These are phyloP conservation scores for Danio aesculapii DNA, from an alignment of 2,797 vertebrate species.

Conservation along the genomic window DNA sequence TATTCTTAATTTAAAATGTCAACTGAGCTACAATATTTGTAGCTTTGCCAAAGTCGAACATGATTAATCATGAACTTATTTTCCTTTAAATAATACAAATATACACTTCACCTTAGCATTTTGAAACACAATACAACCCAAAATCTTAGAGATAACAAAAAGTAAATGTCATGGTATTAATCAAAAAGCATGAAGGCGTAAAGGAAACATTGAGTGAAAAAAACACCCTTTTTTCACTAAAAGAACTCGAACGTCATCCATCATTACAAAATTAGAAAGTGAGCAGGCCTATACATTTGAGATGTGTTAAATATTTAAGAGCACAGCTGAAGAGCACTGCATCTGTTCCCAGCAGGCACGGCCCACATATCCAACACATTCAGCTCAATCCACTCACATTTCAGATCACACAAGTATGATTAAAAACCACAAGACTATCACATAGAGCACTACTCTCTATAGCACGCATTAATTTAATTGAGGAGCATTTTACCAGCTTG, in stretches of 20 bases:
- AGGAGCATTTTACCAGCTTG: neutral
- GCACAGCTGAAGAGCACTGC: constrained; percentile 25
- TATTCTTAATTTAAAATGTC: no score
- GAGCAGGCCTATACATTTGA: constrained; percentile 48
- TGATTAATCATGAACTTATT: no score
- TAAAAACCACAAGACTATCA: constrained; percentile 7
- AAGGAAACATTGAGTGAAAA: neutral
- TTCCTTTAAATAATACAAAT: no score
- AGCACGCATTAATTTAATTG: neutral
- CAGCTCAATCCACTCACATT: neutral
- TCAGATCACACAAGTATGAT: constrained; percentile 9
- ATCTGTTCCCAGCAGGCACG: constrained; percentile 49
- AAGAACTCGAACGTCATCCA: constrained; percentile 29
- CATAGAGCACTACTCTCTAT: constrained; percentile 3
- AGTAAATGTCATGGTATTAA: neutral
- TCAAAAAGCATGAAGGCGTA: neutral
- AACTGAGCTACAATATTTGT: no score
- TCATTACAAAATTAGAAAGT: constrained; percentile 43
- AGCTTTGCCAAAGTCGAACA: no score
- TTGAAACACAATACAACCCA: no score
- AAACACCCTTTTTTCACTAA: neutral
- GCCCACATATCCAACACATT: constrained; percentile 46
- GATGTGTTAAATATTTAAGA: constrained; percentile 51
- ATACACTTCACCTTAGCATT: no score
- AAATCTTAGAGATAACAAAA: no score